Conservation (phyloP, 2,888 invertebrate genomes). For the Encarsia formosa region DNA sequence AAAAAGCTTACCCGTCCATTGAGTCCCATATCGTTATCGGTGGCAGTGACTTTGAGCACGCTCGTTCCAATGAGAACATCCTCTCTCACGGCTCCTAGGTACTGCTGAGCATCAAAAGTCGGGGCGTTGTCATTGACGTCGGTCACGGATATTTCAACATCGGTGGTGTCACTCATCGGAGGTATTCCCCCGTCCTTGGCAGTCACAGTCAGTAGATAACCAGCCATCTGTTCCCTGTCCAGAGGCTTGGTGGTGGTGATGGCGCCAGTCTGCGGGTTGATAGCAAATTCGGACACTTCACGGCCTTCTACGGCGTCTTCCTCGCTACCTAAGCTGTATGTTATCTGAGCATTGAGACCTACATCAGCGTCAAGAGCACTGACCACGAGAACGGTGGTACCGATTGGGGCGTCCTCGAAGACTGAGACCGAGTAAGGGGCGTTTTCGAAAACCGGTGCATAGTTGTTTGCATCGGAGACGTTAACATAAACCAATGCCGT, state of each 20-base stretch:
- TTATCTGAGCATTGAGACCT: conserved; percentile 88
- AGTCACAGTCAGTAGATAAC: conserved; percentile 85
- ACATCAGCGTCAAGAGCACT: conserved; percentile 92
- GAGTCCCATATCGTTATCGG: conserved; percentile 79
- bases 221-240: conserved; percentile 75
- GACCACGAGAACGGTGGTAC: conserved; percentile 87
- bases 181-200: conserved; percentile 92
- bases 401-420: conserved; percentile 88
- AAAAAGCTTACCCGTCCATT: conserved; percentile 76
- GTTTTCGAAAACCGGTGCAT: conserved; percentile 87
- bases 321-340: conserved; percentile 69
- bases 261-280: conserved; percentile 90
- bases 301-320: conserved; percentile 61
- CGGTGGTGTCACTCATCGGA: conserved; percentile 87
- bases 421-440: conserved; percentile 87
- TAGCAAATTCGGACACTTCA: conserved; percentile 65
- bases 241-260: conserved; percentile 80
- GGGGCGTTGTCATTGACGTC: conserved; percentile 97
- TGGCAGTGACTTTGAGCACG: conserved; percentile 73
- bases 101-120: conserved; percentile 75
- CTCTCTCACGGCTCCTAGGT: conserved; percentile 79
- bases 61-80: conserved; percentile 83
- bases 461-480: conserved; percentile 92
- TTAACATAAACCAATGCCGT: conserved; percentile 88
- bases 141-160: conserved; percentile 89